phyloP scores from a whole-genome alignment of 1,140 invertebrate genomes.

The Atta cephalotes region DNA sequence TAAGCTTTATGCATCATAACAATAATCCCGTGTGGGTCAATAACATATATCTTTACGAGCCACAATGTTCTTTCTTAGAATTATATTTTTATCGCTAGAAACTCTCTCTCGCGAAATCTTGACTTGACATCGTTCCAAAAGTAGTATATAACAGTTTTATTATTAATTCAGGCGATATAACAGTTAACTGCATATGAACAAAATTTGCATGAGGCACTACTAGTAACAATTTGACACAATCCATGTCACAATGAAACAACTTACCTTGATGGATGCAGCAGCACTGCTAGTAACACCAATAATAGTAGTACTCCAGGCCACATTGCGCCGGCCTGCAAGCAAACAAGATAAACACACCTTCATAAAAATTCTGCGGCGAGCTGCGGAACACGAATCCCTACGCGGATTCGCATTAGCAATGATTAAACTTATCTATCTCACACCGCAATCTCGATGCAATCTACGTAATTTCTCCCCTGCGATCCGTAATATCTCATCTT shows the following conservation, averaged over 20 bases:
- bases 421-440: constrained; percentile 37
- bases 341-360: constrained; percentile 50
- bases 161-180: constrained; percentile 12
- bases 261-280: constrained; percentile 84
- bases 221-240: background rate
- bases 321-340: constrained; percentile 86
- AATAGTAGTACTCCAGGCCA: constrained; percentile 85
- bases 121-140: constrained; percentile 32
- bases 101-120: background rate
- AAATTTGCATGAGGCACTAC: background rate
- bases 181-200: background rate
- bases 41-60: constrained; percentile 43
- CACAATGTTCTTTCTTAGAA: background rate
- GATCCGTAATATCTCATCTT: constrained; percentile 17
- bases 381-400: background rate
- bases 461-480: constrained; percentile 14
- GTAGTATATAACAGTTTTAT: background rate
- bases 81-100: background rate
- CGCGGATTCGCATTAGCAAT: constrained; percentile 24
- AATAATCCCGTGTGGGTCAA: constrained; percentile 39
- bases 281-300: constrained; percentile 84
- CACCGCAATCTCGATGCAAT: background rate
- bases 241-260: constrained; percentile 55
- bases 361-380: constrained; percentile 11
- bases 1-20: constrained; percentile 44